A percentile compares a stretch with the other conserved stretches of the same genome.
These are phyloP conservation scores for Pterobdella sp. DNA, from an alignment of 2,888 invertebrate genomes.

Conservation along the genomic window DNA sequence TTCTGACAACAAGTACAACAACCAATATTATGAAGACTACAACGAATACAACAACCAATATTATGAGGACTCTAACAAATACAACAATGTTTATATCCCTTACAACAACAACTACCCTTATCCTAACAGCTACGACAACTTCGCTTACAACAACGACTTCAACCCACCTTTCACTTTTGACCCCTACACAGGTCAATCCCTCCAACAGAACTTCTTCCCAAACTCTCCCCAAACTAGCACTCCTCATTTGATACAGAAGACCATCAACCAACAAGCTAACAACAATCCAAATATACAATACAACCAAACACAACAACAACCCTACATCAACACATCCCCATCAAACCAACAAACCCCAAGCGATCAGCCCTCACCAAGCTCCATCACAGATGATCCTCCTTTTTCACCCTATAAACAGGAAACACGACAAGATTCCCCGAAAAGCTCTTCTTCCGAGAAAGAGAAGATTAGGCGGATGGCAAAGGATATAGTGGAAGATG, in stretches of 20 bases:
- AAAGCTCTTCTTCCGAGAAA: neutral
- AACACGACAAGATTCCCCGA: neutral
- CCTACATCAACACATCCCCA: neutral
- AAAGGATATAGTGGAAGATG: conserved; percentile 22
- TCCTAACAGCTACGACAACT: too few relatives aligned
- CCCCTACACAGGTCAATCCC: neutral
- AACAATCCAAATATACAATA: neutral
- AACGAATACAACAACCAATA: neutral
- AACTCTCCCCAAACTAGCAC: neutral
- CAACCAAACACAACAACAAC: neutral
- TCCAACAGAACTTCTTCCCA: neutral
- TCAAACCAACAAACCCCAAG: too few relatives aligned
- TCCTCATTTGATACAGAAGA: neutral
- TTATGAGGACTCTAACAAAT: neutral
- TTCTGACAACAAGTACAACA: neutral
- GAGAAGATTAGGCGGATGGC: conserved; percentile 17
- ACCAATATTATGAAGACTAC: neutral
- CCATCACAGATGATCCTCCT: too few relatives aligned
- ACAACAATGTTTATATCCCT: too few relatives aligned
- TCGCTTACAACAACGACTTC: neutral
- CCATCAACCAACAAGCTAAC: neutral
- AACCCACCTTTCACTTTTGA: neutral
- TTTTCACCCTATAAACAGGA: neutral
- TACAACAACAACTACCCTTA: neutral
- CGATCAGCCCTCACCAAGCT: too few relatives aligned